Evolutionary conservation across 2,797 vertebrate genomes (phyloP), one percentile per base, ranked within the genome.

Genomic region (Euthynnus affinis): DNA sequence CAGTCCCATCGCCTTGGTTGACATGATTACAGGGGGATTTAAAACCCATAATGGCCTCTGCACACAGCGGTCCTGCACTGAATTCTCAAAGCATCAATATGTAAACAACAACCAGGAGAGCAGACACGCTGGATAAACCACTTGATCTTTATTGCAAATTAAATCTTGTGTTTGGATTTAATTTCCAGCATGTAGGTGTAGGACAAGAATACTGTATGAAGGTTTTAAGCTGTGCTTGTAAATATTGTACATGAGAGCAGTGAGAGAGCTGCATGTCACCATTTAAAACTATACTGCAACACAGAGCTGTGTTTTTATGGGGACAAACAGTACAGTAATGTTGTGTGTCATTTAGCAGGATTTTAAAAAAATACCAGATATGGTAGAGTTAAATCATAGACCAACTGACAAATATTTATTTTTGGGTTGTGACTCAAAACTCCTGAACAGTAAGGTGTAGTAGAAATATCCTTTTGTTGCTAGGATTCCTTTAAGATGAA

Each of bases 221-320:
- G 56, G 76, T 74, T 76, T 63, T 42, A 70, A 77, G 74, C 62
- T 49, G 76, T 48, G 78, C 71, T 76, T 53, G 61, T 82, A 70
- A 71, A 86, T 75, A 61, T 60, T 48, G 55, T 78, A 72, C 56
- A 81, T 62, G 55, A 64, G 59, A 68, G 69, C 62, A 59, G 34
- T 23, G 52, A 86, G 65, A 52, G 22, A 65, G 74, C 75, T 49
- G 32, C 53, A 83, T 83, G 69, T 88, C 52, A 76, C 53, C 42
- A 46, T 78, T 59, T 81, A 71, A 89, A 79, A 74, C 72, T 79
- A 70, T 68, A 65, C 58, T 63, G 57, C 71, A 85, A 74, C 59
- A 49, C 46, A 18, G 37, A 55, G 85, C 75, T 74, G 67, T 59
- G 90, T 89, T 91, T 91, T 89, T 84, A 90, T 90, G 85, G 89